phyloP scores from a whole-genome alignment of 1,140 invertebrate genomes.

The Drosophila eugracilis region DNA sequence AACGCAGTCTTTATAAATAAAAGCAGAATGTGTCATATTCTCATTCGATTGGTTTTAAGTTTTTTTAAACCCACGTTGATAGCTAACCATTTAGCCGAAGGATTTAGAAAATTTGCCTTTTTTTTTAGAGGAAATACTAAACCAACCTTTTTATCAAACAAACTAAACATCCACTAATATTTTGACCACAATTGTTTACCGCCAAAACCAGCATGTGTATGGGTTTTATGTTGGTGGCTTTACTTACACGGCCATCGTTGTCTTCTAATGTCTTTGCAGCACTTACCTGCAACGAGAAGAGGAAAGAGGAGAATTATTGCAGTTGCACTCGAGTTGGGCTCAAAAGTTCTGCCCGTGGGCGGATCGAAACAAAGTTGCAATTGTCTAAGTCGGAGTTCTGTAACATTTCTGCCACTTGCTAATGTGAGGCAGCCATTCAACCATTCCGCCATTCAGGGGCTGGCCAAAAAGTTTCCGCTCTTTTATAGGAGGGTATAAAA shows the following conservation, averaged over 20 bases:
- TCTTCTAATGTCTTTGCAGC: slow-evolving; percentile 51
- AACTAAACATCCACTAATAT: not conserved
- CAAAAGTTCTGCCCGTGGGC: slow-evolving; percentile 40
- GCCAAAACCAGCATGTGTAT: slow-evolving; percentile 28
- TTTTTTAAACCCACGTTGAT: no score
- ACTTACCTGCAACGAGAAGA: slow-evolving; percentile 65
- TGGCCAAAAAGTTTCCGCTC: slow-evolving; percentile 40
- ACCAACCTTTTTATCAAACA: no score
- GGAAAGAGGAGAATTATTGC: slow-evolving; percentile 43
- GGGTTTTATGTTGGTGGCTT: slow-evolving; percentile 40
- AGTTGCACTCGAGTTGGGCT: slow-evolving; percentile 36
- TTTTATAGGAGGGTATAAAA: slow-evolving; percentile 44
- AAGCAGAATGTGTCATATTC: no score
- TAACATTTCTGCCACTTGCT: slow-evolving; percentile 50
- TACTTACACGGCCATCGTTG: slow-evolving; percentile 64
- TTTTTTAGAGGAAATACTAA: no score
- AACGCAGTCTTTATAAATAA: no score
- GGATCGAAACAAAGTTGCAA: slow-evolving; percentile 61
- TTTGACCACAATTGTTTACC: slow-evolving; percentile 7
- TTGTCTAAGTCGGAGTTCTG: slow-evolving; percentile 51
- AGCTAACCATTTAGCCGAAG: no score
- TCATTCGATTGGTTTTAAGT: no score
- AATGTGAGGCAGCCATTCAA: slow-evolving; percentile 45
- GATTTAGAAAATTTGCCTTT: no score
- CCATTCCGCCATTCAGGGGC: slow-evolving; percentile 13